phyloP scores from a whole-genome alignment of 2,797 vertebrate genomes.

The Aulostomus chinensis region DNA sequence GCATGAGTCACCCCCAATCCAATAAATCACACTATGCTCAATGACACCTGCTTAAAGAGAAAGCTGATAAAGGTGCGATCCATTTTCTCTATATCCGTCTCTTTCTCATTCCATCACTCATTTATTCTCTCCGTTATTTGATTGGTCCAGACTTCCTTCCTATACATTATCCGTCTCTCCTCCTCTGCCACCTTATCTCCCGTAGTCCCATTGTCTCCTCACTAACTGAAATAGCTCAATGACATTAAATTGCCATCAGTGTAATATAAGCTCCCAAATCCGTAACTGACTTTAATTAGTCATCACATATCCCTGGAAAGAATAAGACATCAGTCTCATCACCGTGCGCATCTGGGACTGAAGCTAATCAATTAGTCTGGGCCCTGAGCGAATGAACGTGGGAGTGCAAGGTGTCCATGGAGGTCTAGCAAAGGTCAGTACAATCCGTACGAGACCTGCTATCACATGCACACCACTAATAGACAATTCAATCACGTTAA shows the following conservation, averaged over 20 bases:
- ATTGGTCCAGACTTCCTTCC: background rate
- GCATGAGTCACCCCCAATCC: background rate
- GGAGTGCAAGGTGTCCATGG: conserved; percentile 6
- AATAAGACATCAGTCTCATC: conserved; percentile 34
- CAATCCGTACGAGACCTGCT: conserved; percentile 4
- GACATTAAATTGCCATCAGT: conserved; percentile 40
- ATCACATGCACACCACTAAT: background rate
- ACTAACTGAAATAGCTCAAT: conserved; percentile 46
- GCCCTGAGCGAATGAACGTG: conserved; percentile 12
- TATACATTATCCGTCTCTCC: conserved; percentile 8
- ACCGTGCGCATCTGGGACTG: background rate
- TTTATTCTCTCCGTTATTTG: conserved; percentile 1
- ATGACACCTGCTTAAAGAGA: conserved; percentile 44
- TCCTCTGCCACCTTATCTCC: conserved; percentile 6
- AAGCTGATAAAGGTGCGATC: conserved; percentile 38
- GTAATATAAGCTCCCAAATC: conserved; percentile 33
- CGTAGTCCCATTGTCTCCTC: background rate
- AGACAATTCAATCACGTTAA: background rate
- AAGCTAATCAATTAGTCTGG: conserved; percentile 6
- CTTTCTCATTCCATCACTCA: background rate
- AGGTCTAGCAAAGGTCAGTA: conserved; percentile 22
- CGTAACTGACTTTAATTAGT: conserved; percentile 47
- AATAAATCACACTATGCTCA: conserved; percentile 53
- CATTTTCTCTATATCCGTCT: conserved; percentile 32
- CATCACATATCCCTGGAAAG: conserved; percentile 28